Base-by-base conservation (phyloP, 2,888 invertebrate species). In the Nomada hirtipes region DNA sequence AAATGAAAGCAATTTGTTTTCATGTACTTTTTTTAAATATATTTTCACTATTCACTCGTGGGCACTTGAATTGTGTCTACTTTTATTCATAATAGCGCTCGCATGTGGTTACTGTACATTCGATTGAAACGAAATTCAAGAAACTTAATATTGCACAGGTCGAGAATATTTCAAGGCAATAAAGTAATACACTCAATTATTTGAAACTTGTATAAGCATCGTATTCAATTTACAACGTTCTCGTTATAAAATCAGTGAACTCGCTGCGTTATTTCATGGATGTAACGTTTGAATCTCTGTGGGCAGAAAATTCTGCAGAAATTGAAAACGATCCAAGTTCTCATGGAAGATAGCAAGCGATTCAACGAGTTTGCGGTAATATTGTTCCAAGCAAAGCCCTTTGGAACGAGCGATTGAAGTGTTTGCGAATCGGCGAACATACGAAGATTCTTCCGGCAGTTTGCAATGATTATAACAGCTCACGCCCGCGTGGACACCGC, bases 391-490 rank as follows among this genome's bases (percentile, higher is more conserved):
- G 4, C 23, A 26, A 52, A 50, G 61, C n/a, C 13, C 7, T 23
- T 42, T n/a, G 29, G 44, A 63, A 50, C 53, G 55, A 50, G 47
- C 55, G 20, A 71, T 47, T 29, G 23, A 26, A 76, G n/a, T 63
- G 57, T 59, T 73, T 59, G 64, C 72, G 15, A 55, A 47, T 42
- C 55, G 29, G 18, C 50, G 20, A 52, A 65, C 57, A 50, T n/a
- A 64, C 64, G 36, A 79, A 63, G 63, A 68, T 79, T 80, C 80
- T 60, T 50, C 55, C 36, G 36, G 50, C 50, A 47, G 55, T 63
- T 82, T 61, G 52, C 68, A 52, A 80, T 80, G 69, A 74, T 72
- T 76, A 63, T n/a, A 71, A 69, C 42, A 72, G 52, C 75, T 50
- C 65, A 64, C 50, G 42, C 26, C 44, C 36, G 36, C 23, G 29